A percentile compares a stretch with the other conserved stretches of the same genome.
These are phyloP conservation scores for Platycheirus albimanus DNA, from an alignment of 2,888 invertebrate genomes.

Conservation along the genomic window DNA sequence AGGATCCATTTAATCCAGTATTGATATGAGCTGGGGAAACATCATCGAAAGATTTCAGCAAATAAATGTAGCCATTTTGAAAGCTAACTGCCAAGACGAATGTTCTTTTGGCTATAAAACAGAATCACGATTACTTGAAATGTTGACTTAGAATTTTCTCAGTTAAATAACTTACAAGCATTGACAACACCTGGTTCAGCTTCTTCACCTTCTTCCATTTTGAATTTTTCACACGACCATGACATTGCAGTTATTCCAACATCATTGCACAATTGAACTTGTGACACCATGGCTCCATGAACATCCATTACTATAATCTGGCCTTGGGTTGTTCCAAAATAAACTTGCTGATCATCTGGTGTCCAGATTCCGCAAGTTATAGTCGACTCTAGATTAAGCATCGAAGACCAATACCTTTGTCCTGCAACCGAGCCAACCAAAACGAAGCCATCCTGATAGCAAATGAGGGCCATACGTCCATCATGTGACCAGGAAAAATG, in stretches of 20 bases:
- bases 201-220: conserved; percentile 97
- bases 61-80: conserved; percentile 93
- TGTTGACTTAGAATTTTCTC: neutral
- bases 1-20: conserved; percentile 88
- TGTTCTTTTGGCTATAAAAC: conserved; percentile 84
- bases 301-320: conserved; percentile 98
- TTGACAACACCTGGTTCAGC: conserved; percentile 85
- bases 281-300: conserved; percentile 97
- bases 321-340: conserved; percentile 97
- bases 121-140: neutral
- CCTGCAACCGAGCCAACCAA: conserved; percentile 98
- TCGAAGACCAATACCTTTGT: conserved; percentile 98
- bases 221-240: conserved; percentile 99
- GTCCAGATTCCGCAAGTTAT: conserved; percentile 99
- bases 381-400: conserved; percentile 95
- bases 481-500: conserved; percentile 99
- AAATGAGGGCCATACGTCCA: conserved; percentile 98
- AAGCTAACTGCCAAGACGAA: conserved; percentile 94
- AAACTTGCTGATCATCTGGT: conserved; percentile 98
- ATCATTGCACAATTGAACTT: conserved; percentile 93
- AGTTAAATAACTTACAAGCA: conserved; percentile 80
- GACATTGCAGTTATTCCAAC: conserved; percentile 95
- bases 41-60: conserved; percentile 96
- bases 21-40: conserved; percentile 93
- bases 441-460: conserved; percentile 99